These are phyloP conservation scores for Podocnemis expansa DNA, from an alignment of 2,113 vertebrate species.

Conservation along the genomic window DNA sequence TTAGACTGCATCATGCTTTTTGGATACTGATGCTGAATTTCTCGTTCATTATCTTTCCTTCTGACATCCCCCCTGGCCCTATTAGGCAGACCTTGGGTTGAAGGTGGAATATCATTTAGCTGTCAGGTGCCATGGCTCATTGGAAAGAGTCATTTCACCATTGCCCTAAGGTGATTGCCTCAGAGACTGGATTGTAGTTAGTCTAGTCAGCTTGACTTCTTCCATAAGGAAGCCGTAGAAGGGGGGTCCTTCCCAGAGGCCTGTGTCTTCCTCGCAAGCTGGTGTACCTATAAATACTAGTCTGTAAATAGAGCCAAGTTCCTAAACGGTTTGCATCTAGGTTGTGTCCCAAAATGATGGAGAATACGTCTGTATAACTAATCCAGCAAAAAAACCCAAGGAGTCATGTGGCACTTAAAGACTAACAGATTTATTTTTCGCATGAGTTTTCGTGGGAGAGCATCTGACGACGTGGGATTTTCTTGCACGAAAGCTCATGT, in stretches of 20 bases:
- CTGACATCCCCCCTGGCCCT: not conserved
- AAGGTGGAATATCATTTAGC: not conserved
- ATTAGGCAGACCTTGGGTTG: not conserved
- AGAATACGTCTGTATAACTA: not conserved
- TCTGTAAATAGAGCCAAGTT: not conserved
- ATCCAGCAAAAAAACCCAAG: no score
- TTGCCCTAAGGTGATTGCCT: not conserved
- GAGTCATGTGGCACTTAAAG: no score
- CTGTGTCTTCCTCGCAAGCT: accelerated
- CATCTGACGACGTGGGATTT: no score
- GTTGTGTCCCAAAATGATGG: not conserved
- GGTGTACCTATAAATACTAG: not conserved
- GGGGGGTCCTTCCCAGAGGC: not conserved
- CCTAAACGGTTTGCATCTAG: not conserved
- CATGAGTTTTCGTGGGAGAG: no score
- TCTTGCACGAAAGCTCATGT: no score
- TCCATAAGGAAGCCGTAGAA: accelerated
- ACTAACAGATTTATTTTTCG: no score
- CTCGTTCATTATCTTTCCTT: accelerated
- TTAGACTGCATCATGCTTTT: not conserved
- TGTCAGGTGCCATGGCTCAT: accelerated
- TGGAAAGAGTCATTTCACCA: not conserved
- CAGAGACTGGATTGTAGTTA: accelerated
- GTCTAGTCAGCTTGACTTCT: not conserved
- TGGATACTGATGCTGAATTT: not conserved